Conservation (phyloP, 2,113 vertebrate genomes). For the Plotosus lineatus region DNA sequence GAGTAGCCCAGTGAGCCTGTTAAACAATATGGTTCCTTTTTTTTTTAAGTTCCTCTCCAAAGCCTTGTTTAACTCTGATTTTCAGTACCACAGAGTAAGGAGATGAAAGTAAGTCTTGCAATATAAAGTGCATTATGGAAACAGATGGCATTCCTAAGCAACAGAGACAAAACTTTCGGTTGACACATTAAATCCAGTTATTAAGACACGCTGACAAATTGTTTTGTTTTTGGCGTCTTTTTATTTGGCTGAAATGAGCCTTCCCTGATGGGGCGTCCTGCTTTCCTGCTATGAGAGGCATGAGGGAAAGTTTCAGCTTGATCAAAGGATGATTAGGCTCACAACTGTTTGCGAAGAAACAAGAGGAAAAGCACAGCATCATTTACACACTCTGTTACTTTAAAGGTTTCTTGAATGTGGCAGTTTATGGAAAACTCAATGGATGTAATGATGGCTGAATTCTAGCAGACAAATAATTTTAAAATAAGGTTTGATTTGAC, state of each 20-base stretch:
- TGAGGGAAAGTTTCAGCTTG: slow-evolving; percentile 27
- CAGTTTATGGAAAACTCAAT: too few relatives aligned
- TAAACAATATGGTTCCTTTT: not conserved
- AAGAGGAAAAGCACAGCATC: not conserved
- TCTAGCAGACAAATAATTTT: not conserved
- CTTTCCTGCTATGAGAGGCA: slow-evolving; percentile 21
- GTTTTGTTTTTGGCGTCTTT: slow-evolving; percentile 53
- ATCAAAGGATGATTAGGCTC: slow-evolving; percentile 29
- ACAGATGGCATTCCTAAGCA: slow-evolving; percentile 57
- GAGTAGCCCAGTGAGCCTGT: not conserved
- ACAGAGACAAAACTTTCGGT: slow-evolving; percentile 53
- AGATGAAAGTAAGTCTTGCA: slow-evolving; percentile 42
- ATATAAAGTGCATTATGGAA: slow-evolving; percentile 46
- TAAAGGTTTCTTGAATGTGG: not conserved
- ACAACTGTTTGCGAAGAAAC: slow-evolving; percentile 32
- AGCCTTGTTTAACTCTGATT: slow-evolving; percentile 39
- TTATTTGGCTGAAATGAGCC: slow-evolving; percentile 44
- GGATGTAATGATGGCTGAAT: not conserved
- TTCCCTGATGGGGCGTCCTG: slow-evolving; percentile 27
- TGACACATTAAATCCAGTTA: slow-evolving; percentile 55
- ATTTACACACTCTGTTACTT: not conserved
- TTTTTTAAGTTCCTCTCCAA: slow-evolving; percentile 15
- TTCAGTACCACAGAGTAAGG: slow-evolving; percentile 30
- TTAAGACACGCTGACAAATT: slow-evolving; percentile 52
- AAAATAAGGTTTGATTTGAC: not conserved